Evolutionary conservation across 2,888 invertebrate species (phyloP), one percentile per base, ranked within the genome.

Genomic region (Lamellibrachia columna): DNA sequence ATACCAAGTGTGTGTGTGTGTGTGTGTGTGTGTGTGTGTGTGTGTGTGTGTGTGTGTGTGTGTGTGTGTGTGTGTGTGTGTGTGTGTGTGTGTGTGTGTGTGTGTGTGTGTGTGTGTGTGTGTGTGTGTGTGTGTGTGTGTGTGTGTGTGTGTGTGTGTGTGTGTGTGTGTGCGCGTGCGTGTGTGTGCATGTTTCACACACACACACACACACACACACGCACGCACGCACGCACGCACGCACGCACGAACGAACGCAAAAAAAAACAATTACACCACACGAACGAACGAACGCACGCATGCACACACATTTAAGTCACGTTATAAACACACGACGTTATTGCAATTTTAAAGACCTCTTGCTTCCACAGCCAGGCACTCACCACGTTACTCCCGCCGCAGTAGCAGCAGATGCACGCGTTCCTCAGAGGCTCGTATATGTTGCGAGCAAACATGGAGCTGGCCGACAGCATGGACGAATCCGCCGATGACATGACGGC

Each of bases 401-500:
- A 75, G 53, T 52, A 91, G 91, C 52, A 52, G 22, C 28, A 15
- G 4, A 6, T 53, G 15, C 52, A 53, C 22, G 92, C 93, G 55
- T 92, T 93, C 40, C 93, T 40, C 40, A 93, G 28, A n/a, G 93
- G 92, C 52, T 90, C 92, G 92, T 93, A 94, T 91, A 94, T 90
- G 60, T 94, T 94, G 53, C 92, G 92, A 52, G 93, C 92, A 28
- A 94, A 95, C 93, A 94, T 93, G n/a, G 93, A 94, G 53, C 93
- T 93, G 3, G 93, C 92, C 22, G 93, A 93, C 15, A 94, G 94
- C 55, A 93, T 92, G 60, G 93, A 93, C 90, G 93, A 93, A 91
- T 93, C 93, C 22, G 93, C 93, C 4, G 92, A 92, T 11, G 93
- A 93, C 93, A 93, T 93, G 91, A 93, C 93, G 52, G 99, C 99